Percentiles rank a stretch among this genome's conserved stretches.
These are phyloP conservation scores for Drosophila ogumai DNA, from an alignment of 1,140 invertebrate species.

Conservation along the genomic window DNA sequence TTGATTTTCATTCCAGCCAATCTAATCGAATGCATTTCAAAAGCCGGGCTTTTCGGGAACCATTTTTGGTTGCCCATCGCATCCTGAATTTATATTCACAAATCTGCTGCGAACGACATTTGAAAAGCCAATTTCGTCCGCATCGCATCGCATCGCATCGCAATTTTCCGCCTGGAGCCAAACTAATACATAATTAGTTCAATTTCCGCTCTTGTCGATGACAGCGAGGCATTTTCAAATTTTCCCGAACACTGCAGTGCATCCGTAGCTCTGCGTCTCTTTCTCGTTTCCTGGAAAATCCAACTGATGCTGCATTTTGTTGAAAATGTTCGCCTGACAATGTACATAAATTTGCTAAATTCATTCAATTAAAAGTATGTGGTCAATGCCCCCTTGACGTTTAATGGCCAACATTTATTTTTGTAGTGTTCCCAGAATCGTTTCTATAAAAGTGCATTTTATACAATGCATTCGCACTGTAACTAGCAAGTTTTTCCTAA, in stretches of 20 bases:
- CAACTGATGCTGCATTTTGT: slow-evolving; percentile 32
- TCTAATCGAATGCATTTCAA: slow-evolving; percentile 43
- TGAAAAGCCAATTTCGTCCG: slow-evolving; percentile 47
- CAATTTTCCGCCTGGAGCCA: slow-evolving; percentile 43
- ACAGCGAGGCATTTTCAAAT: slow-evolving; percentile 42
- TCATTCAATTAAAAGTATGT: slow-evolving; percentile 73
- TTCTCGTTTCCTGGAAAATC: slow-evolving; percentile 18
- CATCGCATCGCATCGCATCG: slow-evolving; percentile 18
- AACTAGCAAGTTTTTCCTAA: slow-evolving; percentile 32
- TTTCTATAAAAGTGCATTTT: slow-evolving; percentile 31
- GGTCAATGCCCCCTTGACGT: slow-evolving; percentile 42
- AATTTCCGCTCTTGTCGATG: slow-evolving; percentile 56
- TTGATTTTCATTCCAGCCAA: slow-evolving; percentile 42
- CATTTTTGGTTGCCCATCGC: slow-evolving; percentile 8
- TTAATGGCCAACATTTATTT: slow-evolving; percentile 56
- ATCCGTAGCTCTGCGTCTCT: background rate
- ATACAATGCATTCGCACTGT: slow-evolving; percentile 38
- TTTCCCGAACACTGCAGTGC: slow-evolving; percentile 30
- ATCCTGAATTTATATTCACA: slow-evolving; percentile 41
- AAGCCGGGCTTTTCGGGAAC: slow-evolving; percentile 11
- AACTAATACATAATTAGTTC: slow-evolving; percentile 73
- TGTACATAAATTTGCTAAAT: slow-evolving; percentile 46
- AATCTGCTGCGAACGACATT: slow-evolving; percentile 34
- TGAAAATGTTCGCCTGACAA: background rate
- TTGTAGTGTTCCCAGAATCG: background rate